These are phyloP conservation scores for Dendroctonus valens DNA, from an alignment of 1,140 invertebrate genomes.

Conservation along the genomic window DNA sequence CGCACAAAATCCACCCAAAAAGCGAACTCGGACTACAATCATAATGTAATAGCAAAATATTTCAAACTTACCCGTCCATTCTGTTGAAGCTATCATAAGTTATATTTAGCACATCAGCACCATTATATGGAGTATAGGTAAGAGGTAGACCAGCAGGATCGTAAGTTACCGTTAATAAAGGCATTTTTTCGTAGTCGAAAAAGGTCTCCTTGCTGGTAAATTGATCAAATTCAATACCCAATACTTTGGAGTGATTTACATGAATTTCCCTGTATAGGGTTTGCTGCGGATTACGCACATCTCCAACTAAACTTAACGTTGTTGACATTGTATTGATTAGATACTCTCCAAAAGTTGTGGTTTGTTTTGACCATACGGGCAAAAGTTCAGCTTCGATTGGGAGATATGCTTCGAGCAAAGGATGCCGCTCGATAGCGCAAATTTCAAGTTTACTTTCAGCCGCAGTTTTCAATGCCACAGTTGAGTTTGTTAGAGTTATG, in stretches of 20 bases:
- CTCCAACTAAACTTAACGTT: slow-evolving; percentile 76
- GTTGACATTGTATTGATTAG: slow-evolving; percentile 77
- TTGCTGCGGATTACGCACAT: slow-evolving; percentile 78
- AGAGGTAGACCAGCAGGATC: slow-evolving; percentile 82
- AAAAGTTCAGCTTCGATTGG: slow-evolving; percentile 91
- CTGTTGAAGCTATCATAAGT: slow-evolving; percentile 90
- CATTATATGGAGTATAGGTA: slow-evolving; percentile 71
- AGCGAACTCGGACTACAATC: not conserved
- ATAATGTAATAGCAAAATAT: slow-evolving; percentile 35
- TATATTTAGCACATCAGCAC: slow-evolving; percentile 77
- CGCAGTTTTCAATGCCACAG: slow-evolving; percentile 66
- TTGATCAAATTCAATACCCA: slow-evolving; percentile 90
- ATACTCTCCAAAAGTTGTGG: slow-evolving; percentile 69
- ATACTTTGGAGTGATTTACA: slow-evolving; percentile 78
- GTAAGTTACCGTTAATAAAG: slow-evolving; percentile 82
- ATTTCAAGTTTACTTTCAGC: slow-evolving; percentile 70
- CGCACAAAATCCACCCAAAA: not conserved
- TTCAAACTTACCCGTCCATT: slow-evolving; percentile 59
- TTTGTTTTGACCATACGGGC: slow-evolving; percentile 81
- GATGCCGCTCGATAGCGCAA: slow-evolving; percentile 78
- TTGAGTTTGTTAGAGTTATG: slow-evolving; percentile 74
- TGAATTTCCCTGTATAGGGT: slow-evolving; percentile 78
- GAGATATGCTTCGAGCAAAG: slow-evolving; percentile 79
- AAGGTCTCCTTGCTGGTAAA: slow-evolving; percentile 84
- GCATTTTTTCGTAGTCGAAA: slow-evolving; percentile 77